A percentile compares a stretch with the other conserved stretches of the same genome.
Conservation (phyloP, 2,797 vertebrate genomes). For the Chaetodon trifasciatus region DNA sequence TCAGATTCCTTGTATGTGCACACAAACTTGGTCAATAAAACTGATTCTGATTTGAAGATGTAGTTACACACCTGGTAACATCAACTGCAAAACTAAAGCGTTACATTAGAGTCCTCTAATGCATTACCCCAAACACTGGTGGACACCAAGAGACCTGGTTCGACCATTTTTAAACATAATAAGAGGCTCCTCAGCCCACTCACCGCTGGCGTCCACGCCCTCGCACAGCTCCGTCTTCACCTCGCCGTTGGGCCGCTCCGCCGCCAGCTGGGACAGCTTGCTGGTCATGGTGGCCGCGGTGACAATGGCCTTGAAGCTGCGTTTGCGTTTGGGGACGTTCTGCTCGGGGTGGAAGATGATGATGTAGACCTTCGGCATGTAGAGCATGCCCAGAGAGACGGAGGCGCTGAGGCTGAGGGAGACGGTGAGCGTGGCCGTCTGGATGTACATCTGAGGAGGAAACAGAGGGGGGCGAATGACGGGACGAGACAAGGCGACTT, state of each 20-base stretch:
- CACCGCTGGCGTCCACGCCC: slow-evolving; percentile 94
- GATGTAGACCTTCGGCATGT: slow-evolving; percentile 98
- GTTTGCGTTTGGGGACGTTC: slow-evolving; percentile 96
- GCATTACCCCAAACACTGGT: too few relatives aligned
- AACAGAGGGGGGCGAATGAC: background rate
- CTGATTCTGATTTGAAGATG: too few relatives aligned
- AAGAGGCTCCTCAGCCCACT: slow-evolving; percentile 63
- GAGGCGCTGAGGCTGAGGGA: slow-evolving; percentile 98
- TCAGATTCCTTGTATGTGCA: too few relatives aligned
- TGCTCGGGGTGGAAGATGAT: slow-evolving; percentile 98
- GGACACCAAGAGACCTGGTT: background rate
- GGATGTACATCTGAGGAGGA: slow-evolving; percentile 95
- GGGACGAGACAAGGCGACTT: background rate
- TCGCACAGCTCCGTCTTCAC: slow-evolving; percentile 97
- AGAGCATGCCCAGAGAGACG: slow-evolving; percentile 98
- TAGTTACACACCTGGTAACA: too few relatives aligned
- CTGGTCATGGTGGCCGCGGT: slow-evolving; percentile 97
- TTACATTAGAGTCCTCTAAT: too few relatives aligned
- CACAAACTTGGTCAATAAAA: too few relatives aligned
- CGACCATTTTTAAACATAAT: background rate
- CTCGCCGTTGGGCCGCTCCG: slow-evolving; percentile 95
- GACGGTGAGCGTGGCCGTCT: slow-evolving; percentile 97
- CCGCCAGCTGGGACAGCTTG: slow-evolving; percentile 95
- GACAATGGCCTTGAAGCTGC: slow-evolving; percentile 98
- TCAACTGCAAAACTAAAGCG: too few relatives aligned